Percentiles rank a stretch among this genome's conserved stretches.
phyloP scores from a whole-genome alignment of 2,113 vertebrate species.

The Cochlearius cochlearius region DNA sequence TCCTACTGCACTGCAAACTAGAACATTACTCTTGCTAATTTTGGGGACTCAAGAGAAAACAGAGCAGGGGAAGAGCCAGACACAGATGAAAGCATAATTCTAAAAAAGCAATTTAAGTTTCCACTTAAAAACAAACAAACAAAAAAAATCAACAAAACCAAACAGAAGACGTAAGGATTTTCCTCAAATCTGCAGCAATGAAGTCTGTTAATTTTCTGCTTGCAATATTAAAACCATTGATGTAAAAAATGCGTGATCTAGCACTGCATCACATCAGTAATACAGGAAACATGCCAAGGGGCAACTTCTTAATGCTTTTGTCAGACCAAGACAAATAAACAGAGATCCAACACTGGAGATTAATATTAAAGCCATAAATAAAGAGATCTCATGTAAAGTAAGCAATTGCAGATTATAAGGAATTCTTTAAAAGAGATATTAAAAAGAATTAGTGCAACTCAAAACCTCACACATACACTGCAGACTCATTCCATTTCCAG shows the following conservation, averaged over 20 bases:
- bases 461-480: not conserved
- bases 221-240: not conserved
- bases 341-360: not conserved
- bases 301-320: not conserved
- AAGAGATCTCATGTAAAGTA: not conserved
- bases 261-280: not conserved
- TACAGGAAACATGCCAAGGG: not conserved
- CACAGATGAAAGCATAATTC: conserved; percentile 19
- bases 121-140: not conserved
- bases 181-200: not conserved
- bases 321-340: not conserved
- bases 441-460: not conserved
- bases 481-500: not conserved
- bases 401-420: fast-evolving
- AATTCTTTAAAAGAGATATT: not conserved
- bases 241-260: not conserved
- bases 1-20: conserved; percentile 46
- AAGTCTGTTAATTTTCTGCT: not conserved
- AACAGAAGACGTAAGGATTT: not conserved
- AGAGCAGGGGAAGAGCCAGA: conserved; percentile 12
- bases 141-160: not conserved
- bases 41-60: conserved; percentile 38
- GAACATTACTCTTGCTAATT: conserved; percentile 41
- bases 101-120: conserved; percentile 6
- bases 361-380: not conserved